These are phyloP conservation scores for Mus pahari DNA, from an alignment of 2,113 vertebrate genomes.

Conservation along the genomic window DNA sequence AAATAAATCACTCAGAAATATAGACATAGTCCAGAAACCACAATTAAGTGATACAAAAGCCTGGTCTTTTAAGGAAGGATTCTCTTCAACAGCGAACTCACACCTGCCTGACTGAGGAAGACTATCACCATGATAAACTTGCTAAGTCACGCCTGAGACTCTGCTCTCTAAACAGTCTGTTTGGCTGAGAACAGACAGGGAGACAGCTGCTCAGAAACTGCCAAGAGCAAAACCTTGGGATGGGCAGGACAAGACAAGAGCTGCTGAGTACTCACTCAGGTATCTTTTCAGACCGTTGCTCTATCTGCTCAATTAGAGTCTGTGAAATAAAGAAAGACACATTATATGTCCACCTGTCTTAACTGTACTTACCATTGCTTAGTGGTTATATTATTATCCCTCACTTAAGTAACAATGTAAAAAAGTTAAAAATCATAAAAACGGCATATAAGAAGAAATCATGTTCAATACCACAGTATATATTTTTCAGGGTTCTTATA, in stretches of 20 bases:
- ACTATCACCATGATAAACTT: not conserved
- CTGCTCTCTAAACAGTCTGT: not conserved
- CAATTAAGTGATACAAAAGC: not conserved
- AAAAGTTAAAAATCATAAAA: slow-evolving; percentile 40
- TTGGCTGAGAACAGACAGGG: not conserved
- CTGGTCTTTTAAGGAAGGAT: slow-evolving; percentile 14
- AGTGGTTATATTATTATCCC: slow-evolving; percentile 19
- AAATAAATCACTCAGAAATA: not conserved
- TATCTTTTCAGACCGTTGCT: slow-evolving; percentile 95
- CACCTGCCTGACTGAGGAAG: not conserved
- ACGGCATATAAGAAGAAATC: not conserved
- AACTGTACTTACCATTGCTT: slow-evolving; percentile 26
- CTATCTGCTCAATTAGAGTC: slow-evolving; percentile 98
- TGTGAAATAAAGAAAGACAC: slow-evolving; percentile 80
- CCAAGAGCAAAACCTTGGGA: not conserved
- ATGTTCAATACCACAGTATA: slow-evolving; percentile 37
- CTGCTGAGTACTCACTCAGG: slow-evolving; percentile 93
- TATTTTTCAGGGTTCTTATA: slow-evolving; percentile 4
- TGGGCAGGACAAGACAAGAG: not conserved
- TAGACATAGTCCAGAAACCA: not conserved
- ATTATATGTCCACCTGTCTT: not conserved
- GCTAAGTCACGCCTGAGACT: not conserved
- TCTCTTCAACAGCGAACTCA: not conserved
- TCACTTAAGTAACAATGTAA: slow-evolving; percentile 32
- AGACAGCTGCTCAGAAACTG: not conserved